phyloP scores from a whole-genome alignment of 2,113 vertebrate species.

The Pteronura brasiliensis region DNA sequence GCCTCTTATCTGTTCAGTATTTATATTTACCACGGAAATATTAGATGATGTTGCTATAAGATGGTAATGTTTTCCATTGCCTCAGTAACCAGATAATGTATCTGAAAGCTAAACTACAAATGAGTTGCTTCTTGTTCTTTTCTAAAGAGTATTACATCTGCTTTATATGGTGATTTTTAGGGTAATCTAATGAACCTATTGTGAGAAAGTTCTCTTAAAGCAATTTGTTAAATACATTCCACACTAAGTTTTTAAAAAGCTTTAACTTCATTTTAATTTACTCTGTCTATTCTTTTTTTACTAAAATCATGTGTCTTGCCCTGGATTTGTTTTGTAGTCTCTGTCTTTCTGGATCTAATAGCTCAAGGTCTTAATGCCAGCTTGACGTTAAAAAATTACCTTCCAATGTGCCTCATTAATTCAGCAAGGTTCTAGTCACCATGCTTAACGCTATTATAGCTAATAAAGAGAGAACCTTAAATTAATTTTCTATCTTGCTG shows the following conservation, averaged over 20 bases:
- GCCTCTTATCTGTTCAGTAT: not conserved
- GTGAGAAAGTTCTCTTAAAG: not conserved
- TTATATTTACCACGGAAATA: not conserved
- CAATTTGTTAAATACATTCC: not conserved
- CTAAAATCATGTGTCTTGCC: not conserved
- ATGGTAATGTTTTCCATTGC: not conserved
- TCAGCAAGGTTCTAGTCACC: not conserved
- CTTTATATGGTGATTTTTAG: not conserved
- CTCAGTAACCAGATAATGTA: not conserved
- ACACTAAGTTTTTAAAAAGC: not conserved
- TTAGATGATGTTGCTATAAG: not conserved
- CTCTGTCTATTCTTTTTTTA: not conserved
- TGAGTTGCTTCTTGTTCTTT: not conserved
- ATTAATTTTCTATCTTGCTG: slow-evolving; percentile 22
- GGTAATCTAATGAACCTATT: not conserved
- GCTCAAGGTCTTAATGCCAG: not conserved
- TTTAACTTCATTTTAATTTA: not conserved
- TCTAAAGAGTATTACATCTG: not conserved
- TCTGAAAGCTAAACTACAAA: not conserved
- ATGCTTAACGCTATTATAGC: not conserved
- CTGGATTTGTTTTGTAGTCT: not conserved
- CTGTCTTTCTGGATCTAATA: not conserved
- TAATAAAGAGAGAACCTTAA: not conserved
- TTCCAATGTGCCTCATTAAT: not conserved
- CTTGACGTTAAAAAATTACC: not conserved